Conservation (phyloP, 2,888 invertebrate species). For the Venusia cambrica region DNA sequence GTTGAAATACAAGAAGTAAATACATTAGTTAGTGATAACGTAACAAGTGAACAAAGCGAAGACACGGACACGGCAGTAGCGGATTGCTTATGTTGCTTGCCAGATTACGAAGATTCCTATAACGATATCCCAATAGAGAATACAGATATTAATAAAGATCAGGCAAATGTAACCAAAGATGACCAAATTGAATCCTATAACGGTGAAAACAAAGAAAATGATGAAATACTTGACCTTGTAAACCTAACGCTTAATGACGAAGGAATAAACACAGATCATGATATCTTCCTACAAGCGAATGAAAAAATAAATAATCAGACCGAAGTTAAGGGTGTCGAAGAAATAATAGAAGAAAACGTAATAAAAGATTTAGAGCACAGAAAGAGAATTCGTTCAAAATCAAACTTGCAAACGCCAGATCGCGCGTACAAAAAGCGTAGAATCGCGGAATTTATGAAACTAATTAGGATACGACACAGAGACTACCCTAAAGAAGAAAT, state of each 20-base stretch:
- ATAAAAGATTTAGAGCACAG: slow-evolving; percentile 2
- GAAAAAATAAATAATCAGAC: background rate
- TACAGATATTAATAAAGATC: background rate
- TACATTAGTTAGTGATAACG: no score
- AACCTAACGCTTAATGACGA: background rate
- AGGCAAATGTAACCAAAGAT: background rate
- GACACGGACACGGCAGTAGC: background rate
- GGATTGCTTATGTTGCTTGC: slow-evolving; percentile 1
- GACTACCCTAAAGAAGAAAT: slow-evolving; percentile 30
- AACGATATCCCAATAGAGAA: background rate
- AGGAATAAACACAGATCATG: background rate
- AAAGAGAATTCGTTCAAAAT: slow-evolving; percentile 2
- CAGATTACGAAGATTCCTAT: background rate
- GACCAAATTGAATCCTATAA: slow-evolving; percentile 1
- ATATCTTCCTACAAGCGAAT: no score
- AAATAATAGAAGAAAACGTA: background rate
- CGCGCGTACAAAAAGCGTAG: slow-evolving; percentile 1
- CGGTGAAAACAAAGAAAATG: background rate
- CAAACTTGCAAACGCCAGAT: background rate
- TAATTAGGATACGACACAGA: slow-evolving; percentile 30
- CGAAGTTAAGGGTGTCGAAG: background rate
- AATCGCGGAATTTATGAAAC: slow-evolving; percentile 13
- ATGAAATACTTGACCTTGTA: no score
- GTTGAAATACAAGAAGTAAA: no score
- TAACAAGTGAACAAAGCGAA: no score